phyloP scores from a whole-genome alignment of 2,797 vertebrate genomes.

The Falco berigora region DNA sequence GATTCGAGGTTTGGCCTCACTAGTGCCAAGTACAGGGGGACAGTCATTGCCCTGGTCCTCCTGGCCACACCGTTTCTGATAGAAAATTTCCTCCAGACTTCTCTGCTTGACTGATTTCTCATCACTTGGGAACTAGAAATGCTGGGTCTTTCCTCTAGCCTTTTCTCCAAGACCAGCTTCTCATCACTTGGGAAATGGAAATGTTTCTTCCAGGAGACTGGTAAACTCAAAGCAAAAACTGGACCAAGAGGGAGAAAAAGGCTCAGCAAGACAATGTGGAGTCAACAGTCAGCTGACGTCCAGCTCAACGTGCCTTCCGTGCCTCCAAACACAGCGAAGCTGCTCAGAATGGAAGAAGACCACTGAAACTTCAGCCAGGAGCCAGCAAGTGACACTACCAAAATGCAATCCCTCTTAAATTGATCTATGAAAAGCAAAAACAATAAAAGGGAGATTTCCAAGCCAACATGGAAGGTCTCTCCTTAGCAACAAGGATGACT shows the following conservation, averaged over 20 bases:
- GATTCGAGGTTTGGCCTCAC: no score
- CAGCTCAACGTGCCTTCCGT: fast-evolving
- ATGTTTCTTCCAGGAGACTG: not conserved
- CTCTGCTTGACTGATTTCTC: not conserved
- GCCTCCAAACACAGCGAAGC: not conserved
- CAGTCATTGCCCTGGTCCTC: not conserved
- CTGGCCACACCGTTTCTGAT: not conserved
- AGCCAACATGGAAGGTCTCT: not conserved
- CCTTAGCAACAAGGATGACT: not conserved
- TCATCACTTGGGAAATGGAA: not conserved
- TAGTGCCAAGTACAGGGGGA: no score
- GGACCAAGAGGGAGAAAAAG: not conserved
- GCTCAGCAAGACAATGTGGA: not conserved
- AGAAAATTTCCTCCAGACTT: not conserved
- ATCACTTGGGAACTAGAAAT: fast-evolving
- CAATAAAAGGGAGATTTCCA: not conserved
- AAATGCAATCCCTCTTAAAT: not conserved
- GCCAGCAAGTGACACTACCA: not conserved
- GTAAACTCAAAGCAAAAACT: not conserved
- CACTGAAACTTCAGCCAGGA: not conserved
- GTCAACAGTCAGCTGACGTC: fast-evolving
- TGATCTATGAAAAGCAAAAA: not conserved
- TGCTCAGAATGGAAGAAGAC: not conserved
- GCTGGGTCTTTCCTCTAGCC: not conserved
- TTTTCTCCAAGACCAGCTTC: not conserved